Base-by-base conservation (phyloP, 1,140 invertebrate genomes). In the Eulimnadia texana region DNA sequence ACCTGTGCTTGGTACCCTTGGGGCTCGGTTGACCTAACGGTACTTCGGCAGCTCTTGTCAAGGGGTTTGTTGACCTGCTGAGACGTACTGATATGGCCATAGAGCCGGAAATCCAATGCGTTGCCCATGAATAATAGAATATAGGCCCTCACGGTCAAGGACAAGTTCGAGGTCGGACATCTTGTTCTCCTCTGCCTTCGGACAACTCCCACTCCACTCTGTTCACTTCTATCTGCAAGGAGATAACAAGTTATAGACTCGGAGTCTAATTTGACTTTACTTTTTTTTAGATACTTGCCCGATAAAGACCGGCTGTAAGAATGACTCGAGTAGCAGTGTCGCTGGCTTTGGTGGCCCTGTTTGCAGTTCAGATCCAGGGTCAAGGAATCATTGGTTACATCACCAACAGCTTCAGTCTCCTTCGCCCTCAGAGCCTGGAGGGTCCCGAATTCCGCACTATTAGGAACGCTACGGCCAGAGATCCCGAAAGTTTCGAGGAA, bases 401-500 rank as follows among this genome's bases (percentile, higher is more conserved):
- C 16, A 27, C 55, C 9, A 27, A 57, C 27, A 57, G 55, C 55
- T 57, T 57, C 29, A 29, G 27, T 13, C 55, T 57, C 25, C 27
- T 57, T 10, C 55, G 55, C 16, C 33, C 55, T 27, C 24, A 57
- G 20, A 57, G 27, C 55, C 55, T 57, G 11, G 55, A 57, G 20
- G 28, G 24, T 22, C 27, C 55, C 25, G 6, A 6, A n/a, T 57
- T 29, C 55, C 20, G 29, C 2, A 20, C 22, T 2, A 20, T 57
- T 3, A 20, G 27, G 20, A 57, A 57, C 55, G 33, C 33, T 27
- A 29, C 55, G 13, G 33, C 27, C 28, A 27, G 28, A 3, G 55
- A 57, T 57, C 27, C 55, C 19, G 33, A 57, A 50, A 61, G 56
- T 52, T 66, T 11, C 33, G 66, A 67, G 54, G 64, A 64, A 47